Conservation (phyloP, 2,797 vertebrate species). For the Cryptoblepharus egeriae region DNA sequence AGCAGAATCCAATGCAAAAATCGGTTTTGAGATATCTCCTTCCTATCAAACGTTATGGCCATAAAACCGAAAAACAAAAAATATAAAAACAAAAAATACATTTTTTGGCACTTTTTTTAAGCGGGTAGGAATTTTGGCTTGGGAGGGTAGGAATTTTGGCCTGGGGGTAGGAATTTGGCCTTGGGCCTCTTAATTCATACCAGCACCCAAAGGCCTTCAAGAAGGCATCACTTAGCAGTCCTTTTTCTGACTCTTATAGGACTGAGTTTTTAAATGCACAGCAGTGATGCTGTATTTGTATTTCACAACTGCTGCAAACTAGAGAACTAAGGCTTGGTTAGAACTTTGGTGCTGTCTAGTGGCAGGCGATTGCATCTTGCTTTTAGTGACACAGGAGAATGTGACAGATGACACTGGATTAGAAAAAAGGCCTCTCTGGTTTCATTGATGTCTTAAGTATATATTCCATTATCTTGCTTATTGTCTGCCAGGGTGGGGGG, state of each 20-base stretch:
- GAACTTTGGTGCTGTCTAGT: constrained; percentile 45
- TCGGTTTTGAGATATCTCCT: no score
- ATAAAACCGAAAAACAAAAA: no score
- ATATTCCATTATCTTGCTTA: neutral
- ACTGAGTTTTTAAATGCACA: neutral
- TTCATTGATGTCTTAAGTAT: neutral
- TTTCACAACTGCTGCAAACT: neutral
- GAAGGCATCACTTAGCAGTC: neutral
- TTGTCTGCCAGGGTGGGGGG: no score
- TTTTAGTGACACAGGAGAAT: neutral
- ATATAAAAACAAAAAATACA: no score
- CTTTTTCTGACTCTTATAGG: neutral
- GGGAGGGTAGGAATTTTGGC: no score
- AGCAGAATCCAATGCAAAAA: no score
- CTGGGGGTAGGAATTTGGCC: no score
- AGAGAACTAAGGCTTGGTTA: neutral
- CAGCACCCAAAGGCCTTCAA: neutral
- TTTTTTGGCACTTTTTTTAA: no score
- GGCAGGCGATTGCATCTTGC: constrained; percentile 41
- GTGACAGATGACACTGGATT: constrained; percentile 1
- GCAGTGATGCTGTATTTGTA: neutral
- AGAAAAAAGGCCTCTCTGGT: neutral
- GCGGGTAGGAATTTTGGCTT: no score
- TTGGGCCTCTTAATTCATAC: neutral
- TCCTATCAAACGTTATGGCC: no score